A percentile compares a stretch with the other conserved stretches of the same genome.
Conservation (phyloP, 2,113 vertebrate species). For the Corynorhinus townsendii region DNA sequence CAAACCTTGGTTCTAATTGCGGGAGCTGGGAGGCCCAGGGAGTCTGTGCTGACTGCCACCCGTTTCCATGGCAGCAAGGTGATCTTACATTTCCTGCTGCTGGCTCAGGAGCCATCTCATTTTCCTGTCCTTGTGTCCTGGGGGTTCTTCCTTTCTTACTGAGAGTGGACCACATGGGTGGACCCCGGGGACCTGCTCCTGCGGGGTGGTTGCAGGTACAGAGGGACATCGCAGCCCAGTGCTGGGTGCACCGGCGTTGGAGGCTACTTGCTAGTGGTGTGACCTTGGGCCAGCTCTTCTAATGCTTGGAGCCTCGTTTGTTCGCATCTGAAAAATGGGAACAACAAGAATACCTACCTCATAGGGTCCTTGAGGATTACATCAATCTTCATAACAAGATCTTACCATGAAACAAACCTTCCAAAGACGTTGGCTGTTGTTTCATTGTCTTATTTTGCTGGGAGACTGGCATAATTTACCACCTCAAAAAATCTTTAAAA, state of each 20-base stretch:
- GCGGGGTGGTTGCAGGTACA: accelerated
- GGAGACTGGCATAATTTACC: not conserved
- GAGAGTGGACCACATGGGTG: not conserved
- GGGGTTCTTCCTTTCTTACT: not conserved
- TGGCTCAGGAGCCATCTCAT: not conserved
- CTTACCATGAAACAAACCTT: not conserved
- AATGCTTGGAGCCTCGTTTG: not conserved
- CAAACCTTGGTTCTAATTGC: not conserved
- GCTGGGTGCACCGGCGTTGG: not conserved
- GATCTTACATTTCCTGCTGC: not conserved
- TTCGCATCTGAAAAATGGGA: not conserved
- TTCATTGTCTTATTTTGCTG: not conserved
- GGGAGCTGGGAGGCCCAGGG: not conserved
- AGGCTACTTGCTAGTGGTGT: not conserved
- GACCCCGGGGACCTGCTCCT: not conserved
- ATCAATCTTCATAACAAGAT: not conserved
- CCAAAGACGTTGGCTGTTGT: not conserved
- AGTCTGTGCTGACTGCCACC: not conserved
- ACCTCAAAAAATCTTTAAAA: not conserved
- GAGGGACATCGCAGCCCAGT: not conserved
- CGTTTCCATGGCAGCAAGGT: conserved; percentile 6
- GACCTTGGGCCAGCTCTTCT: not conserved
- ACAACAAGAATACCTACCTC: not conserved
- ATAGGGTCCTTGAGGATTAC: not conserved
- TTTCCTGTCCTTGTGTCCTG: not conserved